A percentile compares a stretch with the other conserved stretches of the same genome.
These are phyloP conservation scores for Pogonus chalceus DNA, from an alignment of 1,140 invertebrate species.

Conservation along the genomic window DNA sequence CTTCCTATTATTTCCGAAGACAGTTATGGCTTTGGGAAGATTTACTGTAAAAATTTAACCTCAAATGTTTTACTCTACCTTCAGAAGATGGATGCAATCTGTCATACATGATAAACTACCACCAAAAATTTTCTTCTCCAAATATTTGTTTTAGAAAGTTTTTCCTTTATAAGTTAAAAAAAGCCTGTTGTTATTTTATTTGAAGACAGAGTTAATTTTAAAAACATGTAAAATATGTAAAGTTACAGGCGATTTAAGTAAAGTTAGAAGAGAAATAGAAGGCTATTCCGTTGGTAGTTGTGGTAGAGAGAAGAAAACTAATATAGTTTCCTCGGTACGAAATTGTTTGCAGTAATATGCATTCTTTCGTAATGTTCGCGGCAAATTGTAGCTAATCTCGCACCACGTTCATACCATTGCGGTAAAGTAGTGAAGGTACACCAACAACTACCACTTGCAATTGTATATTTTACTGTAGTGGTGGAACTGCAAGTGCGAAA, in stretches of 20 bases:
- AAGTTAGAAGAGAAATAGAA: too few relatives aligned
- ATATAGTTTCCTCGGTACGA: neutral
- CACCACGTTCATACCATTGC: neutral
- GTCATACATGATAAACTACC: too few relatives aligned
- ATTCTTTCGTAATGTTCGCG: conserved; percentile 2
- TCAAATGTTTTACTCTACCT: too few relatives aligned
- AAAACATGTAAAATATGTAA: too few relatives aligned
- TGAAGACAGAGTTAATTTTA: too few relatives aligned
- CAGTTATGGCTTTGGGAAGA: neutral
- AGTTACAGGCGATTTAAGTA: too few relatives aligned
- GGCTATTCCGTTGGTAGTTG: too few relatives aligned
- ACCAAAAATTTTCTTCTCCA: too few relatives aligned
- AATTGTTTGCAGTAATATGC: conserved; percentile 6
- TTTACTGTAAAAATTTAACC: neutral
- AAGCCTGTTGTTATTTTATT: too few relatives aligned
- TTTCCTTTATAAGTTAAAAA: too few relatives aligned
- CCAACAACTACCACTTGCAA: neutral
- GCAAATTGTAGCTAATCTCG: conserved; percentile 5
- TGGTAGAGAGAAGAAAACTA: neutral
- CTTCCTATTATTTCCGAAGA: conserved; percentile 1
- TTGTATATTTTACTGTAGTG: neutral
- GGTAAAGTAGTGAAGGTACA: neutral
- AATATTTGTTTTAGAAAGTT: too few relatives aligned
- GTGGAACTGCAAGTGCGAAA: neutral
- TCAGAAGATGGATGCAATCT: too few relatives aligned